Evolutionary conservation across 2,797 vertebrate species (phyloP), one percentile per base, ranked within the genome.

Genomic region (Scarus forsteni): DNA sequence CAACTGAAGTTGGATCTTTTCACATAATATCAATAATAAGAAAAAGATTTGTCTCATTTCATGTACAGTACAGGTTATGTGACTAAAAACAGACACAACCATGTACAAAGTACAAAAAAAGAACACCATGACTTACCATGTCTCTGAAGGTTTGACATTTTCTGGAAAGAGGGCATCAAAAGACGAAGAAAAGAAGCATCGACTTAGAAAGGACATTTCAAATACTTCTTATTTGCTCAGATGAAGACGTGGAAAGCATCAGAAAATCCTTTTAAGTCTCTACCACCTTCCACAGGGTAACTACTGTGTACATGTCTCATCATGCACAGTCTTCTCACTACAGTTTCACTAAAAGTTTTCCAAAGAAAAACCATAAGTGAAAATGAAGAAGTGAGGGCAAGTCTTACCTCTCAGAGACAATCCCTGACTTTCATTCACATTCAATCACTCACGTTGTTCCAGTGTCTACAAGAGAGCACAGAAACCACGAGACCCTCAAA

Each of bases 201-300:
- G 6, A 52, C 56, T 74, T 39, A 66, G 34, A 58, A 8, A 54
- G 18, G 16, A 49, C n/a, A 18, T 16, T 1, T 6, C 0, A 10
- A 65, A 35, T 15, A 40, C 11, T 4, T 10, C 11, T 42, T 8
- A 10, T 40, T 10, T 40, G 10, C 10, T 40, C 8, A 40, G n/a
- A n/a, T n/a, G n/a, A n/a, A 66, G 77, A 16, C 11, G 54, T 14
- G 18, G 38, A 72, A 70, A 79, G 75, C 55, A 52, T 86, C 85
- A 87, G 82, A 42, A 83, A 85, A 88, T 79, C 80, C 72, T 84
- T 83, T 73, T 59, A 39, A 73, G 67, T 84, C 84, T 81, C 79
- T 80, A 86, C 77, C 79, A 80, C 77, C 85, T 75, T 58, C 34
- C 0, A 60, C 61, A 63, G 83, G 65, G 69, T 72, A 80, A 77